Percentiles rank a stretch among this genome's conserved stretches.
phyloP scores from a whole-genome alignment of 2,888 invertebrate genomes.

The Tortricodes alternella region DNA sequence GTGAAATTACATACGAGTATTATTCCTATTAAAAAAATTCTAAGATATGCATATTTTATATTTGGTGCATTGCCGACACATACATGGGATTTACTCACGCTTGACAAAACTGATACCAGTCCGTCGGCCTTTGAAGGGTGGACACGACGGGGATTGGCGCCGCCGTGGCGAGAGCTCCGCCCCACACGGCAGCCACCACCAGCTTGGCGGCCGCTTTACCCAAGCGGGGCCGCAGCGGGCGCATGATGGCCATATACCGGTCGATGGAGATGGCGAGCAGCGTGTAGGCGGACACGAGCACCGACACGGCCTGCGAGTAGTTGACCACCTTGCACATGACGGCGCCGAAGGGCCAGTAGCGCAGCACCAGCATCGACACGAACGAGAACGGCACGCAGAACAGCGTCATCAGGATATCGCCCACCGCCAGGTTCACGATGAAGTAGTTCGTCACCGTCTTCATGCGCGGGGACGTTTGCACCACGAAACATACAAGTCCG shows the following conservation, averaged over 20 bases:
- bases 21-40: conserved; percentile 11
- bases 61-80: conserved; percentile 1
- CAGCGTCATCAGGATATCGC: conserved; percentile 94
- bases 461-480: conserved; percentile 92
- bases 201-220: conserved; percentile 86
- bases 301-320: conserved; percentile 91
- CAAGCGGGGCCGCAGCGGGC: conserved; percentile 91
- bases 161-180: conserved; percentile 89
- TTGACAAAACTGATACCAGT: conserved; percentile 85
- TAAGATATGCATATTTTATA: not conserved
- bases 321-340: conserved; percentile 92
- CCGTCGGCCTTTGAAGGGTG: conserved; percentile 83
- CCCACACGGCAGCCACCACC: conserved; percentile 88
- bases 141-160: conserved; percentile 92
- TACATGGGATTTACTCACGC: conserved; percentile 78
- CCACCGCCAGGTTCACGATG: conserved; percentile 93
- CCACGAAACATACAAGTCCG: conserved; percentile 93
- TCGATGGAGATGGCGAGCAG: conserved; percentile 95
- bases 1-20: conserved; percentile 49
- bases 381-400: conserved; percentile 96
- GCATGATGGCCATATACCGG: conserved; percentile 94
- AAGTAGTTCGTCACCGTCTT: conserved; percentile 96
- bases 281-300: conserved; percentile 94
- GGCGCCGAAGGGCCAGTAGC: conserved; percentile 94
- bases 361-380: conserved; percentile 89